Evolutionary conservation across 2,888 invertebrate genomes (phyloP), one percentile per base, ranked within the genome.

Genomic region (Sarcophaga variegata): DNA sequence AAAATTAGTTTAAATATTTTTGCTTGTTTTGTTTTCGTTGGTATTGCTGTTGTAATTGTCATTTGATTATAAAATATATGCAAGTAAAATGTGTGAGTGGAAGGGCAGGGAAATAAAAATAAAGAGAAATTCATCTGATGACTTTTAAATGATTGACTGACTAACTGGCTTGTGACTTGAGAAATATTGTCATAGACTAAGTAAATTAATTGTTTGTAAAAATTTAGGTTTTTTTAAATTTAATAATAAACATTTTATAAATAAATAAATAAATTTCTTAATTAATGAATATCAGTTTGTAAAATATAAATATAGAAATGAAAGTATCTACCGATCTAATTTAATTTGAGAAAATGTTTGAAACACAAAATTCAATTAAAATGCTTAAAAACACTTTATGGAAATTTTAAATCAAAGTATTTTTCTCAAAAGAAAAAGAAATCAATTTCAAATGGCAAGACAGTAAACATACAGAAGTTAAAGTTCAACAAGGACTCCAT

Each of bases 81-180:
- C 37, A 8, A 8, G 37, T 37, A 37, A 37, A 37, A 0, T 37
- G 37, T 8, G 37, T 37, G 37, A 37, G 1, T 8, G 37, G 37
- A 37, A 37, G 37, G 37, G 6, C 37, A 6, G 37, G 37, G 37
- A 37, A 37, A 6, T 0, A 1, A 37, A 6, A 37, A 37, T 6
- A 37, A 37, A 37, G 8, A 10, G 37, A 49, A 84, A 54, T 80
- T 45, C 64, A 22, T 47, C 70, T 76, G 76, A 80, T 80, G 84
- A 84, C 76, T 80, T 64, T 49, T 14, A 22, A 20, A 54, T 59
- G 37, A 37, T 37, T 37, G 37, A 37, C 37, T 37, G 37, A 37
- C 37, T 10, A 37, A 66, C 10, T 47, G 27, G 64, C 80, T 80
- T 80, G 80, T 72, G 80, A 71, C 59, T 71, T 64, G 45, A 71